Base-by-base conservation (phyloP, 2,113 vertebrate genomes). In the Lathamus discolor region DNA sequence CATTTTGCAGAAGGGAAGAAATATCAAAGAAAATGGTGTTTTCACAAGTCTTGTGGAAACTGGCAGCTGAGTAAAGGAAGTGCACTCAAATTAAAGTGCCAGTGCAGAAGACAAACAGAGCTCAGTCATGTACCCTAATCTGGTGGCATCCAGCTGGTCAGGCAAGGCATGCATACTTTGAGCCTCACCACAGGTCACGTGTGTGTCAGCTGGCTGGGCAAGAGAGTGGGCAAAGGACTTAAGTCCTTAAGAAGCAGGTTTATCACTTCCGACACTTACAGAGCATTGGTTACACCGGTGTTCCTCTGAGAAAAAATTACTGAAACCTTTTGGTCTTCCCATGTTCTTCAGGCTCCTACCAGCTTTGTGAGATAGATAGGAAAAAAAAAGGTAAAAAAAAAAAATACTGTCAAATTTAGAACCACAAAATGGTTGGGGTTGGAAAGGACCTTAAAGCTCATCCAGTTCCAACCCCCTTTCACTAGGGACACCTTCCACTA, bases 51-150 rank as follows among this genome's bases (percentile, higher is more conserved):
- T 49, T 37, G 69, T 72, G 51, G 74, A 91, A 95, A 70, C 46
- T 94, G 82, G 81, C 81, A 89, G 66, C 74, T 82, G 88, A 87
- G 66, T 41, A 93, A 95, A 93, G 64, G 61, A 84, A 82, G 74
- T 27, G n/a, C 31, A 63, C 49, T 29, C 64, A 81, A 57, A 87
- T 52, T 25, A 39, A 91, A 81, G 49, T 52, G 66, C 43, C 85
- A 59, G 61, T 59, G 85, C 78, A 85, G 78, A 93, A 93, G 69
- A 78, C 66, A 86, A 86, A 80, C 48, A 75, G 46, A 84, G 39
- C 28, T 94, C 55, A 87, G 81, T 72, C 70, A 70, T 9, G 46
- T 67, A 59, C 51, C 82, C 51, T 89, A 52, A 81, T 57, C 54
- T 31, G 37, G 46, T 6, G 7, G 64, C 90, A 87, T 54, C 46